Evolutionary conservation across 2,888 invertebrate genomes (phyloP), one percentile per base, ranked within the genome.

Genomic region (Plagodis dolabraria): DNA sequence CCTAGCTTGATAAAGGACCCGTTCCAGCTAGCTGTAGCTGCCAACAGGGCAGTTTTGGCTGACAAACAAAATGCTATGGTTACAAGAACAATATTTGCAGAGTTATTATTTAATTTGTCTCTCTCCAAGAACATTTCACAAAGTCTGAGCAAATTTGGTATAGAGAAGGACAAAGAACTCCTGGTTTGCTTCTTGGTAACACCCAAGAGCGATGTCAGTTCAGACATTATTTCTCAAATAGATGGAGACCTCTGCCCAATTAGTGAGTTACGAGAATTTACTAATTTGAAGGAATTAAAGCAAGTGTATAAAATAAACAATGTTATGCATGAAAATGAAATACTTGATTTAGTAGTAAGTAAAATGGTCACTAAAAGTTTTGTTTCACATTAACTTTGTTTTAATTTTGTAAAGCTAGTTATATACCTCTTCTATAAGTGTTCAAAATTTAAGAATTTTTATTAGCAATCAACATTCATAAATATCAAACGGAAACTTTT

Each of bases 61-160:
- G 87, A 93, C 50, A 93, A 91, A 69, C 77, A 76, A 0, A 78
- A 81, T 9, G 83, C 80, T 40, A 83, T 95, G 76, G 93, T 94
- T 0, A 96, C 96, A 0, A 94, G 93, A 72, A 93, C 92, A 7
- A 73, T 96, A 0, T 94, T 89, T 74, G 93, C 95, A 0, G 96
- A 96, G 83, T 92, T 96, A 49, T 75, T 96, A 12, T 96, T 93
- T 76, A 95, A 95, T 79, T 85, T 96, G 60, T 96, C 96, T 0
- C 81, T 94, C 0, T 94, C 95, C 0, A 95, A 94, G 74, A 96
- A 95, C 70, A 96, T 96, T 65, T 93, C 94, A 5, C 94, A 94
- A 66, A 95, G 96, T 63, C 85, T 96, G 50, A 87, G 80, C 51
- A 94, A 91, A 61, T 96, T 96, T 83, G 96, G 96, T 0, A 92